Evolutionary conservation across 2,888 invertebrate genomes (phyloP), one percentile per base, ranked within the genome.

Genomic region (Napeogenes sylphis): DNA sequence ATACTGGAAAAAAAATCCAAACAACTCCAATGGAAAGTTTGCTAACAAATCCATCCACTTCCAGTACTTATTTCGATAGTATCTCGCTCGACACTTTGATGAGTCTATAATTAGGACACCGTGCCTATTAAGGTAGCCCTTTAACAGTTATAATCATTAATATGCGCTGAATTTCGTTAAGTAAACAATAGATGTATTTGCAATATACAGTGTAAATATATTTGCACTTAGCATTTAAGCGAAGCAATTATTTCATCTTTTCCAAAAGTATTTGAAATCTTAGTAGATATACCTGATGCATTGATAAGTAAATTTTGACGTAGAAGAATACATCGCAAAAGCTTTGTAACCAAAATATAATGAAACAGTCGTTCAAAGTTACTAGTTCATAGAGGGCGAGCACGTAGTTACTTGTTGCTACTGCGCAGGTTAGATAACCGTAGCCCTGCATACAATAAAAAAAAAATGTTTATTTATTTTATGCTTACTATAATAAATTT

Each of bases 271-370:
- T 51, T 6, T 8, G 30, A 32, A n/a, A 30, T 2, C n/a, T 33
- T n/a, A 3, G 35, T 6, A 58, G 32, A 68, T 21, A 68, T 72
- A 90, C 90, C 83, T 87, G 80, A 74, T 90, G 88, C 73, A 89
- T 81, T 42, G 72, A 74, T 3, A 85, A 65, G 64, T 79, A 86
- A 8, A 79, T 71, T 68, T 82, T 83, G 3, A 75, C 3, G 46
- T 84, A 87, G 68, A 88, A 90, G 69, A 72, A 87, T n/a, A 86
- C 73, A 61, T 90, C 90, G 35, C 83, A 78, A 0, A 81, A 3
- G 0, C 82, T 70, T 55, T 85, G 77, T 10, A 84, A n/a, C 90
- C 90, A 90, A 62, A 79, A 82, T 55, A 88, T 66, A 0, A 75
- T 2, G 47, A 53, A 66, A 63, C 90, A 90, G 64, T 87, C 78